Percentiles rank a stretch among this genome's conserved stretches.
phyloP scores from a whole-genome alignment of 2,797 vertebrate species.

The Apogon hyalosoma region DNA sequence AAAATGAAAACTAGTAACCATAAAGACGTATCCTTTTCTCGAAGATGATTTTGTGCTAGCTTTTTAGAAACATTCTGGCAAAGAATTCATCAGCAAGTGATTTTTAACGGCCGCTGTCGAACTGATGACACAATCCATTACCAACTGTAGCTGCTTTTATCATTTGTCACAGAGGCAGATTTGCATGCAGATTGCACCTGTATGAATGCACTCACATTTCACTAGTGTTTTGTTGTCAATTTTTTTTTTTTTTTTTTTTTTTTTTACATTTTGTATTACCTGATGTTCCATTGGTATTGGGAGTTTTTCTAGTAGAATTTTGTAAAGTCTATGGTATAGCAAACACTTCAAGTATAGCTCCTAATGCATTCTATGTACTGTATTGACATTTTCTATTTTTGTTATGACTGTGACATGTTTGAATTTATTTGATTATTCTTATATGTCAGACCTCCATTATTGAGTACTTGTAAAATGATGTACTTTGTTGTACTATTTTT shows the following conservation, averaged over 20 bases:
- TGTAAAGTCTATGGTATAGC: slow-evolving; percentile 83
- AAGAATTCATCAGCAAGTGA: slow-evolving; percentile 18
- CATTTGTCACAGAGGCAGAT: slow-evolving; percentile 61
- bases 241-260: slow-evolving; percentile 46
- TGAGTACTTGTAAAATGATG: slow-evolving; percentile 83
- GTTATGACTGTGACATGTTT: slow-evolving; percentile 80
- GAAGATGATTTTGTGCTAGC: slow-evolving; percentile 40
- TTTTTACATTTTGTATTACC: slow-evolving; percentile 78
- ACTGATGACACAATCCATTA: slow-evolving; percentile 23
- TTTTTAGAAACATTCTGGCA: slow-evolving; percentile 25
- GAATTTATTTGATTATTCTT: slow-evolving; percentile 74
- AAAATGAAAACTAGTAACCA: slow-evolving; percentile 16
- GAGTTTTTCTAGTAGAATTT: slow-evolving; percentile 86
- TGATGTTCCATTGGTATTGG: slow-evolving; percentile 79
- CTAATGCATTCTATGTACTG: slow-evolving; percentile 82
- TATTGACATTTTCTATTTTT: slow-evolving; percentile 85
- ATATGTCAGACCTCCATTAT: slow-evolving; percentile 80
- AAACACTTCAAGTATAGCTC: slow-evolving; percentile 80
- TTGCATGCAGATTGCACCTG: slow-evolving; percentile 80
- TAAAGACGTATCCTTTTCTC: slow-evolving; percentile 32
- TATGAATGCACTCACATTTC: slow-evolving; percentile 72
- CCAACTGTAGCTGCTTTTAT: slow-evolving; percentile 69
- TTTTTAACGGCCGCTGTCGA: slow-evolving; percentile 37
- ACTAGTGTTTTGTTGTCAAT: slow-evolving; percentile 48
- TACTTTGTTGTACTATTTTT: slow-evolving; percentile 83